Evolutionary conservation across 2,797 vertebrate species (phyloP).

Genomic region (Sebastes iracundus): DNA sequence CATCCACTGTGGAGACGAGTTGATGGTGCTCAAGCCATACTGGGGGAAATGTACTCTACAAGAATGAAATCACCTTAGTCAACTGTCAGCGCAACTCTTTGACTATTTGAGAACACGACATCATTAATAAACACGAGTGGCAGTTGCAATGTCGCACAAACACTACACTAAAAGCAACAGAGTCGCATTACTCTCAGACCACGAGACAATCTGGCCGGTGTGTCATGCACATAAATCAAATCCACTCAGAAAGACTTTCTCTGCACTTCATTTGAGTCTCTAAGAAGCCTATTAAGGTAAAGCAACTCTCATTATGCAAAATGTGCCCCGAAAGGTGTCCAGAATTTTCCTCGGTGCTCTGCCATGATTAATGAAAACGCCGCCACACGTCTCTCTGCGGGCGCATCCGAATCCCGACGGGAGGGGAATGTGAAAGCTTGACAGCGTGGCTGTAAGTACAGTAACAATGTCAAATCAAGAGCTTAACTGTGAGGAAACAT

Average conservation of each 20-base stretch:
- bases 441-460: not conserved
- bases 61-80: not conserved
- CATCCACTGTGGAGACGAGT: slow-evolving; percentile 7
- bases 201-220: not conserved
- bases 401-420: not conserved
- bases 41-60: not conserved
- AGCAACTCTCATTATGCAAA: slow-evolving; percentile 23
- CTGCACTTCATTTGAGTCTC: slow-evolving; percentile 11
- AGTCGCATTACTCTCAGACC: not conserved
- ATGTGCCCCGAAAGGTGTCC: slow-evolving; percentile 18
- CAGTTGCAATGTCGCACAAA: not conserved
- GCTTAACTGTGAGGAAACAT: not conserved
- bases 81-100: not conserved
- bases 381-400: not conserved
- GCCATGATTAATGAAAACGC: slow-evolving; percentile 21
- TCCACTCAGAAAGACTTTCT: not conserved
- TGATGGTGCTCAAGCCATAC: not conserved
- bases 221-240: slow-evolving; percentile 15
- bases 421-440: not conserved
- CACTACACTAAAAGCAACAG: not conserved
- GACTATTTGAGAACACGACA: not conserved
- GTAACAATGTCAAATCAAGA: slow-evolving; percentile 11
- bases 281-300: slow-evolving; percentile 1
- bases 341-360: slow-evolving; percentile 6
- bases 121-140: slow-evolving; percentile 4